Conservation (phyloP, 1,140 invertebrate genomes). For the Drosophila kikkawai region DNA sequence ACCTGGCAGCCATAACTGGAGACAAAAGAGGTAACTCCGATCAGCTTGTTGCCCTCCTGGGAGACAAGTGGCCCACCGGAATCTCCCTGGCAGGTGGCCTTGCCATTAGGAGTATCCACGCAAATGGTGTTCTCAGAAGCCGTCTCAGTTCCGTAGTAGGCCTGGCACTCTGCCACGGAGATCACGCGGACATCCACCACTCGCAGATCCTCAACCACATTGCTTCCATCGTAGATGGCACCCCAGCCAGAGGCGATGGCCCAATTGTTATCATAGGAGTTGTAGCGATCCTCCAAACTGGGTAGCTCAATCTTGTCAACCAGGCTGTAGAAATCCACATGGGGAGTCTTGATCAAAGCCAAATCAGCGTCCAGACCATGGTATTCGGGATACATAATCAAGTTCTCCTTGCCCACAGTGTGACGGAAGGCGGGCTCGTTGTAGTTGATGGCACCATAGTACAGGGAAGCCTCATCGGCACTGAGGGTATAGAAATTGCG, state of each 20-base stretch:
- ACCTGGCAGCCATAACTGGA: constrained; percentile 85
- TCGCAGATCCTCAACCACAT: constrained; percentile 41
- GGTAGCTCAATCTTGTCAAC: constrained; percentile 62
- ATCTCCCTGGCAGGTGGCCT: constrained; percentile 64
- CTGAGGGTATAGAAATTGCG: background rate
- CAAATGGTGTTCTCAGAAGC: constrained; percentile 49
- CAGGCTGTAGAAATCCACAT: constrained; percentile 53
- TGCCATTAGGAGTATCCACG: constrained; percentile 50
- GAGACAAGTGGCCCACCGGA: constrained; percentile 63
- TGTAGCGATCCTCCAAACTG: constrained; percentile 50
- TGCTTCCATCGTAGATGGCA: constrained; percentile 52
- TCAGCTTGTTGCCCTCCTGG: constrained; percentile 52
- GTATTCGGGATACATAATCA: constrained; percentile 45
- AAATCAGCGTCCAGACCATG: constrained; percentile 35
- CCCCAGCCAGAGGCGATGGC: constrained; percentile 64
- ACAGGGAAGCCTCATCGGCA: constrained; percentile 52
- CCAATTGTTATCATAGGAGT: constrained; percentile 37
- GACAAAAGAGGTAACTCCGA: constrained; percentile 86
- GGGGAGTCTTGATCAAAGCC: constrained; percentile 48
- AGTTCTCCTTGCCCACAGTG: constrained; percentile 36
- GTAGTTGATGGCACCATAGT: constrained; percentile 65
- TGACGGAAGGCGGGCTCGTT: constrained; percentile 50
- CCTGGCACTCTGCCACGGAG: constrained; percentile 35
- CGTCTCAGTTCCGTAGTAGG: constrained; percentile 44
- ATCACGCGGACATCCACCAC: constrained; percentile 35